A percentile compares a stretch with the other conserved stretches of the same genome.
These are phyloP conservation scores for Belgica antarctica DNA, from an alignment of 2,888 invertebrate genomes.

Conservation along the genomic window DNA sequence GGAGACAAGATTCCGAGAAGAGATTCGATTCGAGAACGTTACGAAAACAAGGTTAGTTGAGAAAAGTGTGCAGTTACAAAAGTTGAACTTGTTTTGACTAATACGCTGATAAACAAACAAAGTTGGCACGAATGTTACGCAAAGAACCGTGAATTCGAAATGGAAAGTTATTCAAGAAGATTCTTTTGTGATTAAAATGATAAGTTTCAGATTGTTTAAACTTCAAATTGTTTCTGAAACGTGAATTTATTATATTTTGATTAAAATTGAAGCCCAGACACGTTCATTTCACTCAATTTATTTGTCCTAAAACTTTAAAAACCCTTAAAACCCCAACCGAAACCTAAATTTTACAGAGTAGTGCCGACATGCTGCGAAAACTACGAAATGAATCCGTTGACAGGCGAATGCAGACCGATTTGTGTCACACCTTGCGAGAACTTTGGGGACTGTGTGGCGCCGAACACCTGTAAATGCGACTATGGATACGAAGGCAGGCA, in stretches of 20 bases:
- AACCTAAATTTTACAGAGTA: conserved; percentile 13
- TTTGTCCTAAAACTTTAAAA: not conserved
- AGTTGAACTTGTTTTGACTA: conserved; percentile 11
- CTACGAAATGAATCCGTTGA: conserved; percentile 9
- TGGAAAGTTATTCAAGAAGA: too few relatives aligned
- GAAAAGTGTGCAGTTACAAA: not conserved
- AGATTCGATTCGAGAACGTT: conserved; percentile 21
- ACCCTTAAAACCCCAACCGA: not conserved
- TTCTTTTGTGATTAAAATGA: too few relatives aligned
- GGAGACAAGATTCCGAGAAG: conserved; percentile 40
- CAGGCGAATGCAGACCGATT: conserved; percentile 20
- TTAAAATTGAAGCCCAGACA: too few relatives aligned
- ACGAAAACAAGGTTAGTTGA: conserved; percentile 40
- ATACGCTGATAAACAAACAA: conserved; percentile 9
- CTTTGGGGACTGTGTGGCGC: conserved; percentile 31
- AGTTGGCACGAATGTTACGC: too few relatives aligned
- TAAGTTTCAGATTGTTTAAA: too few relatives aligned
- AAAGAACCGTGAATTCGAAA: too few relatives aligned
- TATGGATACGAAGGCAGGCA: conserved; percentile 33
- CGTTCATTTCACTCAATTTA: too few relatives aligned
- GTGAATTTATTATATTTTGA: too few relatives aligned
- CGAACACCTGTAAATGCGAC: conserved; percentile 29
- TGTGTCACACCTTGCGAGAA: conserved; percentile 36
- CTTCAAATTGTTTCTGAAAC: too few relatives aligned
- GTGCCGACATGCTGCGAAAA: conserved; percentile 27